phyloP scores from a whole-genome alignment of 2,797 vertebrate genomes.

The Semaprochilodus insignis region DNA sequence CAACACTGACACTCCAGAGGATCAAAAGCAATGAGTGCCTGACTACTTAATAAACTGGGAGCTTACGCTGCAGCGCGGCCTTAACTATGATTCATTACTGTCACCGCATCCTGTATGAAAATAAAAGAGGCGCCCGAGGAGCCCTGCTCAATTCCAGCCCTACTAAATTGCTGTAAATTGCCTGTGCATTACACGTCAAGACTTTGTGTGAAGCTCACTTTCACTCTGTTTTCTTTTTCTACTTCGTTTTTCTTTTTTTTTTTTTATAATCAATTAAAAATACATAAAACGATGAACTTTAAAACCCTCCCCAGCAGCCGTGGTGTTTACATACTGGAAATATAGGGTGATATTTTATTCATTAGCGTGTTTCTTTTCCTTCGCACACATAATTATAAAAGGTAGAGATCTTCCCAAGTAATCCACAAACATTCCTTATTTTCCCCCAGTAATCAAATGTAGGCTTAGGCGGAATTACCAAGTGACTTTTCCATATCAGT shows the following conservation, averaged over 20 bases:
- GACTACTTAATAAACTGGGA: conserved; percentile 79
- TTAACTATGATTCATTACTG: conserved; percentile 85
- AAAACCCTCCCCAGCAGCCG: conserved; percentile 57
- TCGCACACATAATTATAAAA: conserved; percentile 65
- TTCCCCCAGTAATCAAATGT: neutral
- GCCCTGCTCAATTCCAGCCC: conserved; percentile 68
- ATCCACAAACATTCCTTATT: conserved; percentile 5
- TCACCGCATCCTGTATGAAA: conserved; percentile 77
- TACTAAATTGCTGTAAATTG: conserved; percentile 77
- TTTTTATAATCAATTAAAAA: conserved; percentile 73
- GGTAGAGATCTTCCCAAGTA: conserved; percentile 39
- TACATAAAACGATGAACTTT: conserved; percentile 72
- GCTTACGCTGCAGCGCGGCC: conserved; percentile 76
- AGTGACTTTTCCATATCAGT: neutral
- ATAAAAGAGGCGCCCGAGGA: conserved; percentile 77
- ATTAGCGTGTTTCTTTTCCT: conserved; percentile 66
- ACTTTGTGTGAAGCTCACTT: conserved; percentile 67
- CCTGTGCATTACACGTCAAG: conserved; percentile 70
- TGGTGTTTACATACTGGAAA: conserved; percentile 65
- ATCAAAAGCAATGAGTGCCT: conserved; percentile 79
- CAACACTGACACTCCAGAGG: conserved; percentile 70
- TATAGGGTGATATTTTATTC: conserved; percentile 73
- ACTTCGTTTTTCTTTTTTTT: conserved; percentile 63
- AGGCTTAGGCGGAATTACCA: conserved; percentile 4
- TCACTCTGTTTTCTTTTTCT: conserved; percentile 50